Conservation (phyloP, 2,888 invertebrate genomes). For the Leistus spinibarbis region DNA sequence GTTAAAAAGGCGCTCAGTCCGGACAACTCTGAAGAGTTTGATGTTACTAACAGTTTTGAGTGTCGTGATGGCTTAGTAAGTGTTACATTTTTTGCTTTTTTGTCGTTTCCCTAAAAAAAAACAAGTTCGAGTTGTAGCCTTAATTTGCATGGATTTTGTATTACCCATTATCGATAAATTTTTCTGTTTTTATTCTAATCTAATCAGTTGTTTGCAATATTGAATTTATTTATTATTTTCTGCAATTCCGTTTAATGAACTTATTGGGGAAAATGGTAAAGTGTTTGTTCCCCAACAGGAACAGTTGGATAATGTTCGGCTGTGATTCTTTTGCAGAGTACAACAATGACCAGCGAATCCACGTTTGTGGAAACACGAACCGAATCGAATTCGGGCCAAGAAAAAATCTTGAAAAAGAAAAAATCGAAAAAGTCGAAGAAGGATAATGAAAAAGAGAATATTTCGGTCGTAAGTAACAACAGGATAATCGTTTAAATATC, state of each 20-base stretch:
- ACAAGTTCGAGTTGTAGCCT: too few relatives aligned
- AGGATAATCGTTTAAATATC: constrained; percentile 32
- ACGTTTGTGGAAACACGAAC: constrained; percentile 54
- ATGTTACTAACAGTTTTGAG: constrained; percentile 15
- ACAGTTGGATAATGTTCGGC: neutral
- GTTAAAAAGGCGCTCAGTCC: neutral
- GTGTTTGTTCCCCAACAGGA: too few relatives aligned
- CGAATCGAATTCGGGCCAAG: constrained; percentile 48
- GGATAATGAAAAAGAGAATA: constrained; percentile 69
- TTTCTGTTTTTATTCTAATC: neutral
- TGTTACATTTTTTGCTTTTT: constrained; percentile 5
- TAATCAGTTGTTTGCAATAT: neutral
- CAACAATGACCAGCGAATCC: constrained; percentile 50
- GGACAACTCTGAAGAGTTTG: neutral
- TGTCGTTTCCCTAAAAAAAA: too few relatives aligned
- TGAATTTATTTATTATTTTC: too few relatives aligned
- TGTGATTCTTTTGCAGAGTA: constrained; percentile 49
- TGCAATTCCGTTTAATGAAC: neutral
- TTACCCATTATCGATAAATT: neutral
- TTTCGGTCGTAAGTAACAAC: constrained; percentile 67
- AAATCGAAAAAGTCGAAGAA: constrained; percentile 69
- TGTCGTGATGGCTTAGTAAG: constrained; percentile 16
- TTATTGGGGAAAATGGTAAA: too few relatives aligned
- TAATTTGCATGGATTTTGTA: too few relatives aligned
- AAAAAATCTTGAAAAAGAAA: constrained; percentile 59